Base-by-base conservation (phyloP, 2,113 vertebrate species). In the Eretmodus cyanostictus region DNA sequence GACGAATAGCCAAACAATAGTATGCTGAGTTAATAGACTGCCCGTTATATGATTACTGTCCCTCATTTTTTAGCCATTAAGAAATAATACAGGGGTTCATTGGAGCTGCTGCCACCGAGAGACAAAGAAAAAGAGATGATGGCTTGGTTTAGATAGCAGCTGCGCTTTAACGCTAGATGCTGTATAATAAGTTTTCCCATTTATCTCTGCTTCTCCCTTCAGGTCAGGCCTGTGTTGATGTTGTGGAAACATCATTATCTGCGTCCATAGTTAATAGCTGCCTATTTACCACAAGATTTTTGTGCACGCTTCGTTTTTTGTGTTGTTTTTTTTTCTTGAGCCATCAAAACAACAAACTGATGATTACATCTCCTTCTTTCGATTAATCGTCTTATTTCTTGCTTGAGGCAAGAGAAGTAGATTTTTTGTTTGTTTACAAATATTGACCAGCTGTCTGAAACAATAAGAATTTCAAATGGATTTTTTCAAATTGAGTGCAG, bases 41-140 rank as follows among this genome's bases (percentile, higher is more conserved):
- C 95, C 94, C 94, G 94, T 97, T 95, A 96, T 97, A 95, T 96
- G 93, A 95, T 93, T 86, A 91, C 53, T 59, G 49, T 78, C 53
- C 81, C 45, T 87, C 79, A 9, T 91, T 71, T 82, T 61, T 89
- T 84, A 24, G 55, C 8, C 47, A 36, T 89, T 87, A 36, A 31
- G 59, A 36, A 86, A 82, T 66, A 82, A 88, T 17, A 40, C 84
- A 17, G 49, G 31, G 2, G 4, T 71, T 27, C 12, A 42, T 2
- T 59, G 2, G 22, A 76, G 40, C 78, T 4, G 11, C 76, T 87
- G 89, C 57, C 71, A 47, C 57, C 8, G 24, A 55, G n/a, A 47
- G 47, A 79, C 40, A 59, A 27, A 42, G 81, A 9, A 5, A 57
- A 16, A 38, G 38, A 53, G 57, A 68, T 42, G 80, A 79, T 27